phyloP scores from a whole-genome alignment of 1,140 invertebrate genomes.

The Eurosta solidaginis region DNA sequence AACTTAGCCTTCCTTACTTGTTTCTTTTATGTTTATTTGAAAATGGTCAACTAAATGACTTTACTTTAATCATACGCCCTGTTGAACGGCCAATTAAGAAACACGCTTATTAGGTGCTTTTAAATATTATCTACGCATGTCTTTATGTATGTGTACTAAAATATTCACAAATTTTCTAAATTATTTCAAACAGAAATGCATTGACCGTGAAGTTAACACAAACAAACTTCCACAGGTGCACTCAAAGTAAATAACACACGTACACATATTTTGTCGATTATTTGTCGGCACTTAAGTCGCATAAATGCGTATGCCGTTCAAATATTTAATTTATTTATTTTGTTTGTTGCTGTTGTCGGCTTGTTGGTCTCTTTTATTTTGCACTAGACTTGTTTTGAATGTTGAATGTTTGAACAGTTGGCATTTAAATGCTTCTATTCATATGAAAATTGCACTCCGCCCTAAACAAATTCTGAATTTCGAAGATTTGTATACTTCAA shows the following conservation, averaged over 20 bases:
- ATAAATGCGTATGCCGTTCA: neutral
- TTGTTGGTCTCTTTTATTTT: too few relatives aligned
- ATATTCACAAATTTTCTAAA: neutral
- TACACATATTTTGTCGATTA: neutral
- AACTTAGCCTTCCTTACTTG: too few relatives aligned
- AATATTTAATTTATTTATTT: neutral
- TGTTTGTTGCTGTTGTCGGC: neutral
- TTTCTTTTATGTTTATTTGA: too few relatives aligned
- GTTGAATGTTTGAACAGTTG: neutral
- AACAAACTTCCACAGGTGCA: neutral
- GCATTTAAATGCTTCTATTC: neutral
- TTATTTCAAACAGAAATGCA: neutral
- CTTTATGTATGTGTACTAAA: too few relatives aligned
- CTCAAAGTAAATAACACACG: neutral
- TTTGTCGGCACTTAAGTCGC: neutral
- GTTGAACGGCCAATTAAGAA: slow-evolving; percentile 1
- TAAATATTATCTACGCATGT: neutral
- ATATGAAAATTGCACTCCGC: neutral
- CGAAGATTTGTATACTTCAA: too few relatives aligned
- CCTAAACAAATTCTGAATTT: too few relatives aligned
- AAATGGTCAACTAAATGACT: neutral
- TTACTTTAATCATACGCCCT: neutral
- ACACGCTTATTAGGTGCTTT: neutral
- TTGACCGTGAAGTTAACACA: neutral
- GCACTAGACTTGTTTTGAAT: neutral